A percentile compares a stretch with the other conserved stretches of the same genome.
Conservation (phyloP, 2,888 invertebrate genomes). For the Aricia artaxerxes region DNA sequence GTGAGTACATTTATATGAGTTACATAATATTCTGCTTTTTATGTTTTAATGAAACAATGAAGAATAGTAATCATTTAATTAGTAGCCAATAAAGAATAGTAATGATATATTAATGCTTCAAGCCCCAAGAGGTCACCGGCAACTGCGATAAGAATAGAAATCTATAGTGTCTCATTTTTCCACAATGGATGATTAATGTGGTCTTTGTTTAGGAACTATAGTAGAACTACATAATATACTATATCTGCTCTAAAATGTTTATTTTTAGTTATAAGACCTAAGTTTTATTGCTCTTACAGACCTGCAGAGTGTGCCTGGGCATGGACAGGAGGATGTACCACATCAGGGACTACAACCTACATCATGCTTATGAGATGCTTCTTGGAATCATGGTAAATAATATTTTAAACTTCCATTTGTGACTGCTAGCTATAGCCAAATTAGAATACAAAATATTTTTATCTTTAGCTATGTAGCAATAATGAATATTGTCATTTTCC, state of each 20-base stretch:
- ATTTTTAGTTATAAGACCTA: too few species aligned
- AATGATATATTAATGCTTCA: background rate
- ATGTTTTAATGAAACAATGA: background rate
- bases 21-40: background rate
- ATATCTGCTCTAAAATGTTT: too few species aligned
- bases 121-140: too few species aligned
- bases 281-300: slow-evolving; percentile 3
- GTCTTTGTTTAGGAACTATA: too few species aligned
- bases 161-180: too few species aligned
- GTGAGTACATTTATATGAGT: background rate
- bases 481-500: too few species aligned
- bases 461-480: too few species aligned
- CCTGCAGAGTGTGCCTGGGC: slow-evolving; percentile 29
- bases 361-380: slow-evolving; percentile 18
- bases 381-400: slow-evolving; percentile 21
- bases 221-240: too few species aligned
- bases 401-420: background rate
- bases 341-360: slow-evolving; percentile 17
- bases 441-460: too few species aligned
- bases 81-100: background rate
- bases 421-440: background rate
- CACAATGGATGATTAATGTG: too few species aligned
- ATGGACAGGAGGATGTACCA: slow-evolving; percentile 30
- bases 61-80: background rate
- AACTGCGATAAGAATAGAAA: too few species aligned